Evolutionary conservation across 2,113 vertebrate species (phyloP).

Genomic region (Spermophilus dauricus): DNA sequence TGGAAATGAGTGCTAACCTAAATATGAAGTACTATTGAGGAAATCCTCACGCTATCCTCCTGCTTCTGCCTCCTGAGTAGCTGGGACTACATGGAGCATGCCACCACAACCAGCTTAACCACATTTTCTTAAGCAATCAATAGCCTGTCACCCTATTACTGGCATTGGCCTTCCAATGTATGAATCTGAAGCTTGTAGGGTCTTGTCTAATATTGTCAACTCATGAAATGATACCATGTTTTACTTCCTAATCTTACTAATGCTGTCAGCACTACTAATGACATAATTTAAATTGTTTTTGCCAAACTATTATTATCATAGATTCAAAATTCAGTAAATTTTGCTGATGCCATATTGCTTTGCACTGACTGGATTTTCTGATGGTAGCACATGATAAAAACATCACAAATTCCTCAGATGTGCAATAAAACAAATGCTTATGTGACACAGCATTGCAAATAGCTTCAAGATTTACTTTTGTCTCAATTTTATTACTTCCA

Average conservation of each 20-base stretch:
- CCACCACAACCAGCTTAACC: not conserved
- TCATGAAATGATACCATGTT: slow-evolving; percentile 18
- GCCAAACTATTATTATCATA: not conserved
- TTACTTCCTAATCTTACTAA: not conserved
- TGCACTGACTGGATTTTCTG: not conserved
- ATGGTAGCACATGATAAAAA: not conserved
- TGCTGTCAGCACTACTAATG: not conserved
- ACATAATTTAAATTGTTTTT: not conserved
- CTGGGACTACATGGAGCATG: not conserved
- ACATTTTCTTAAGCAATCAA: slow-evolving; percentile 12
- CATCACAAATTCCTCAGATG: not conserved
- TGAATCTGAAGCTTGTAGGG: not conserved
- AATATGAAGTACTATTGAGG: not conserved
- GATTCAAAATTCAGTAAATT: slow-evolving; percentile 22
- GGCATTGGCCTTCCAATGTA: not conserved
- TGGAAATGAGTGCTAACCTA: not conserved
- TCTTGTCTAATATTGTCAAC: not conserved
- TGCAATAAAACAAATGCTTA: not conserved
- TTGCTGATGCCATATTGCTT: not conserved
- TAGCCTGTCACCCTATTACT: not conserved
- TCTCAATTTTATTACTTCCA: not conserved
- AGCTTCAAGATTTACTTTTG: slow-evolving; percentile 43
- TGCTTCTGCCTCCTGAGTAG: not conserved
- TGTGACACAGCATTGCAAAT: not conserved
- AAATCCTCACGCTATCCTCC: not conserved